Evolutionary conservation across 2,797 vertebrate genomes (phyloP).

Genomic region (Neosalanx taihuensis): DNA sequence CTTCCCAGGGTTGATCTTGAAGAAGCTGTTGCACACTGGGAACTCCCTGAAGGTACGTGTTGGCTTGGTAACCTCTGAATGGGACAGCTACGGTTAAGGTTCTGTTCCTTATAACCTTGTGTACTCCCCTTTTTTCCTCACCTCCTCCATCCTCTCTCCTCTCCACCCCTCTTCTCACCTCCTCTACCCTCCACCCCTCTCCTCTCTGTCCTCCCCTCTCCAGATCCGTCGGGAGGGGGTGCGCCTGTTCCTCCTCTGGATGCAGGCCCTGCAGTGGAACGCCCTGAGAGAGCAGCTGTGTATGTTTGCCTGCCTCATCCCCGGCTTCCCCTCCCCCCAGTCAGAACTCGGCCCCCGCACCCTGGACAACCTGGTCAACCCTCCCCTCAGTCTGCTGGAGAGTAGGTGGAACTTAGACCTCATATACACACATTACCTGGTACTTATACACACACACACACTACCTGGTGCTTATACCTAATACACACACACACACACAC

Average conservation of each 20-base stretch:
- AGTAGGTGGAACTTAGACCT: conserved; percentile 74
- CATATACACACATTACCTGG: not conserved
- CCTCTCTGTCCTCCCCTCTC: not conserved
- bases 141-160: not conserved
- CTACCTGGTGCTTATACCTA: not conserved
- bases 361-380: conserved; percentile 95
- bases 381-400: conserved; percentile 87
- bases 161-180: not conserved
- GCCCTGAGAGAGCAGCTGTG: conserved; percentile 93
- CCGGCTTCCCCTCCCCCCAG: conserved; percentile 91
- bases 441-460: not conserved
- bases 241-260: conserved; percentile 94
- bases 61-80: not conserved
- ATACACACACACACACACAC: not conserved
- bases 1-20: conserved; percentile 88
- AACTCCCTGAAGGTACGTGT: conserved; percentile 94
- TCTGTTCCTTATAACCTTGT: too few species aligned
- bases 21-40: conserved; percentile 97
- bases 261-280: conserved; percentile 94
- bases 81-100: too few species aligned
- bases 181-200: not conserved
- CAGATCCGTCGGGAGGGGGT: conserved; percentile 97
- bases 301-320: conserved; percentile 97
- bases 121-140: not conserved
- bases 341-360: conserved; percentile 90